Evolutionary conservation across 2,888 invertebrate genomes (phyloP).

Genomic region (Unio delphinus): DNA sequence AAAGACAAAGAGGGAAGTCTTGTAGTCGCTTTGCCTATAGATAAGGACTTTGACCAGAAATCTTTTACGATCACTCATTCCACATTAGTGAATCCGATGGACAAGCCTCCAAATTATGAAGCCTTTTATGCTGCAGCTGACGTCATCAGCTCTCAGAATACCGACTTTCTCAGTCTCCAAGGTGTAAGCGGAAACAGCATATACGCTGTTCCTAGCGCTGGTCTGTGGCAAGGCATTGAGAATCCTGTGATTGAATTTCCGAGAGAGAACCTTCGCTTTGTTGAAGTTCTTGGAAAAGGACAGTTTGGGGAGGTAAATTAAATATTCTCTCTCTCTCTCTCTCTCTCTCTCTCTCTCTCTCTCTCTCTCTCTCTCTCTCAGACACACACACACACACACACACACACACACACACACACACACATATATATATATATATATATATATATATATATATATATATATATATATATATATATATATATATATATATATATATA

Average conservation of each 20-base stretch:
- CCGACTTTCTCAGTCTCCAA: conserved; percentile 63
- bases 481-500: background rate
- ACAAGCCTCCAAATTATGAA: conserved; percentile 57
- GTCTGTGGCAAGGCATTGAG: conserved; percentile 62
- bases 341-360: too few relatives aligned
- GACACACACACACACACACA: too few relatives aligned
- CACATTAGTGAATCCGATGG: conserved; percentile 35
- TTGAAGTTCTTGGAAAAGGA: conserved; percentile 90
- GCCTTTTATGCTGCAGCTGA: conserved; percentile 63
- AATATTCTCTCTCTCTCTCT: too few relatives aligned
- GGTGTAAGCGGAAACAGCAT: conserved; percentile 72
- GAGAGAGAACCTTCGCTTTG: conserved; percentile 85
- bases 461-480: too few relatives aligned
- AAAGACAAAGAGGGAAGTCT: too few relatives aligned
- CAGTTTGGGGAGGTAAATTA: conserved; percentile 85
- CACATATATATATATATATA: too few relatives aligned
- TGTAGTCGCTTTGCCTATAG: conserved; percentile 52
- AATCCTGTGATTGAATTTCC: conserved; percentile 85
- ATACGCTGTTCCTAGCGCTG: conserved; percentile 74
- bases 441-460: too few relatives aligned
- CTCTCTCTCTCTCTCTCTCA: too few relatives aligned
- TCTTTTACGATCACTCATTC: conserved; percentile 30
- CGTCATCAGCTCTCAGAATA: conserved; percentile 57
- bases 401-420: too few relatives aligned
- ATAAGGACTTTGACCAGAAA: conserved; percentile 47